Percentiles rank a stretch among this genome's conserved stretches.
phyloP scores from a whole-genome alignment of 2,888 invertebrate species.

The Schizaphis graminum region DNA sequence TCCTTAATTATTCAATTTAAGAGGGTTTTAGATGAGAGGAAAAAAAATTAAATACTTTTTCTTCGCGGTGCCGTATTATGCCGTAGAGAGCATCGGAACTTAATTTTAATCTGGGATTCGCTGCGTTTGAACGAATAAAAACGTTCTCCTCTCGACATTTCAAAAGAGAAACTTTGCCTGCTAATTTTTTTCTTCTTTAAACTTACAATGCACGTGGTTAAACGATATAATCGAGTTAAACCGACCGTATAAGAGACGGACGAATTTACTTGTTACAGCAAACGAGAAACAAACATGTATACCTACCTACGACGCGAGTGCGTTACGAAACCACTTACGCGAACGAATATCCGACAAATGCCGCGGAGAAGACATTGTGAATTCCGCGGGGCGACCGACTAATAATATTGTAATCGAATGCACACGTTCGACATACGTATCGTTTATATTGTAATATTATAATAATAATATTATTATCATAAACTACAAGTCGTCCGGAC shows the following conservation, averaged over 20 bases:
- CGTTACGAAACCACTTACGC: background rate
- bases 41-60: background rate
- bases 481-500: no score
- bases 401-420: background rate
- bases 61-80: background rate
- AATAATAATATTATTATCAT: no score
- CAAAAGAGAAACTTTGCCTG: background rate
- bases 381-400: background rate
- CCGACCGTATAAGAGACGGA: background rate
- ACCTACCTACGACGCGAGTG: background rate
- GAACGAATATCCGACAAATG: background rate
- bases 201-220: background rate
- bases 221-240: background rate
- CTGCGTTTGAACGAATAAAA: background rate
- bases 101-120: background rate
- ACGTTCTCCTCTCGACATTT: background rate
- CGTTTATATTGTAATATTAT: no score
- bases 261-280: background rate
- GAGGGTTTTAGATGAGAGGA: background rate
- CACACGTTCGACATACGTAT: background rate
- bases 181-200: background rate
- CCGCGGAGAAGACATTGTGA: background rate
- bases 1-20: conserved; percentile 2
- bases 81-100: background rate
- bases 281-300: background rate